A percentile compares a stretch with the other conserved stretches of the same genome.
Evolutionary conservation across 1,140 invertebrate genomes (phyloP).

Genomic region (Hyphantria cunea): DNA sequence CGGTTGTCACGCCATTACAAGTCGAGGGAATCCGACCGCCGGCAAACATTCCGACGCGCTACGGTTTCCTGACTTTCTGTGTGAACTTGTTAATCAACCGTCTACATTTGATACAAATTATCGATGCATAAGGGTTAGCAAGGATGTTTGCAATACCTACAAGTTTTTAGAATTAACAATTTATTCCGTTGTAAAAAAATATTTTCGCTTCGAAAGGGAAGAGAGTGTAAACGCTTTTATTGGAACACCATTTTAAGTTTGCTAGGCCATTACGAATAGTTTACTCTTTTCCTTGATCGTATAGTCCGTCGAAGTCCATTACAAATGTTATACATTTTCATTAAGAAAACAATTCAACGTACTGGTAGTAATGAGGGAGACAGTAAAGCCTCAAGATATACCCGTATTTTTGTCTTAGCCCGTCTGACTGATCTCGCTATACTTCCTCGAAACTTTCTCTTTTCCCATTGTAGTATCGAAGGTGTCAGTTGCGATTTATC

Average conservation of each 20-base stretch:
- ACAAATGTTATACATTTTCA: constrained; percentile 20
- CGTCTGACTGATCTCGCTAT: constrained; percentile 47
- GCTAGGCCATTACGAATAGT: constrained; percentile 4
- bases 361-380: constrained; percentile 14
- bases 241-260: constrained; percentile 13
- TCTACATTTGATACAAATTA: constrained; percentile 6
- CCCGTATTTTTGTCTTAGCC: constrained; percentile 42
- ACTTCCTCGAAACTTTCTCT: constrained; percentile 70
- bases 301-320: constrained; percentile 15
- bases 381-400: constrained; percentile 25
- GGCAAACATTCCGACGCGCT: constrained; percentile 28
- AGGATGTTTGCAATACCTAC: background rate
- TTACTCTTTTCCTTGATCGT: constrained; percentile 22
- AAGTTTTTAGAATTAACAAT: constrained; percentile 3
- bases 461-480: constrained; percentile 61
- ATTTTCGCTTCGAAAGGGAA: constrained; percentile 7
- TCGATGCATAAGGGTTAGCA: background rate
- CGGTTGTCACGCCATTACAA: constrained; percentile 27
- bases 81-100: constrained; percentile 24
- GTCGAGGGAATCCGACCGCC: constrained; percentile 26
- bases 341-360: constrained; percentile 26
- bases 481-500: constrained; percentile 69
- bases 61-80: constrained; percentile 28
- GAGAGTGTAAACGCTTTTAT: constrained; percentile 14
- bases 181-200: background rate